Percentiles rank a stretch among this genome's conserved stretches.
These are phyloP conservation scores for Enteromius unitaeniatus DNA, from an alignment of 2,797 vertebrate genomes.

Conservation along the genomic window DNA sequence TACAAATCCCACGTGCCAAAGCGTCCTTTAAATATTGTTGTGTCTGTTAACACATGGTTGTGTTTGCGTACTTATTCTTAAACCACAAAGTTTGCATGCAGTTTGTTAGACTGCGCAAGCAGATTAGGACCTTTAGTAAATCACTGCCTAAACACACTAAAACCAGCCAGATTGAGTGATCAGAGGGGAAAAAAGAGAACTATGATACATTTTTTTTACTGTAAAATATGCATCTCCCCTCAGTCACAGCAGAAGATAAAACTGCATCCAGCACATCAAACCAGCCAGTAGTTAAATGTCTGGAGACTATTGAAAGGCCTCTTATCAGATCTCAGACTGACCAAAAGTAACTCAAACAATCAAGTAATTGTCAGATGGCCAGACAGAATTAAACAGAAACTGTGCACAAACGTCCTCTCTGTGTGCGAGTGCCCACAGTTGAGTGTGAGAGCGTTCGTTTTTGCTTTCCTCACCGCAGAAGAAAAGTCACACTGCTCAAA, in stretches of 20 bases:
- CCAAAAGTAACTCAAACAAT: constrained; percentile 49
- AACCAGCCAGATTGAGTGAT: neutral
- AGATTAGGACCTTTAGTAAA: neutral
- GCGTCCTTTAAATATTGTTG: neutral
- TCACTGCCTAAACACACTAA: neutral
- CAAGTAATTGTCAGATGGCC: constrained; percentile 42
- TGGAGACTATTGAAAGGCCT: constrained; percentile 45
- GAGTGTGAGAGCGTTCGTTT: constrained; percentile 6
- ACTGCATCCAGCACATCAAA: neutral
- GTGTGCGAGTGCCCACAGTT: constrained; percentile 47
- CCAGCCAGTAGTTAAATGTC: neutral
- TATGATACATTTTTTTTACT: neutral
- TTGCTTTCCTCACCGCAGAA: constrained; percentile 15
- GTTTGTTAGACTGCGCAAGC: neutral
- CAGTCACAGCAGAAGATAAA: neutral
- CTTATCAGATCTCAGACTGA: constrained; percentile 56
- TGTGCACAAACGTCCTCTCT: constrained; percentile 47
- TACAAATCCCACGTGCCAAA: neutral
- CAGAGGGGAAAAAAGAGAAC: neutral
- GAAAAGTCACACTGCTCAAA: constrained; percentile 53
- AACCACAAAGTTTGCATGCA: neutral
- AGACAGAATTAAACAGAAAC: constrained; percentile 57
- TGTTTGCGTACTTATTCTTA: neutral
- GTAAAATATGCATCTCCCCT: neutral
- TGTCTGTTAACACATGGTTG: neutral